Percentiles rank a stretch among this genome's conserved stretches.
Conservation (phyloP, 2,888 invertebrate genomes). For the Saturnia pavonia region DNA sequence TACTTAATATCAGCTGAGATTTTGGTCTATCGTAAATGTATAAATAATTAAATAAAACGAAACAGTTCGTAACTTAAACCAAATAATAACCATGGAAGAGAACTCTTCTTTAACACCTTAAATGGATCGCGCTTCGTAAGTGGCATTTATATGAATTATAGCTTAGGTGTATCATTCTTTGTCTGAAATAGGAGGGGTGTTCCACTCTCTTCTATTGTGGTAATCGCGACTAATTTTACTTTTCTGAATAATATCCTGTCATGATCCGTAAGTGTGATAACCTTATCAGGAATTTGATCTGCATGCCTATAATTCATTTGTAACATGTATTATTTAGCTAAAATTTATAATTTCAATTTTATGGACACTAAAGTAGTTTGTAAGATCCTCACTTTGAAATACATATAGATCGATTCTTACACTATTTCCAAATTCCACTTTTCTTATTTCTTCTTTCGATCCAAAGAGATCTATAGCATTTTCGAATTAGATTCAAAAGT, state of each 20-base stretch:
- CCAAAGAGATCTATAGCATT: too few relatives aligned
- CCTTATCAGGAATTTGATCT: neutral
- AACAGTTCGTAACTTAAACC: neutral
- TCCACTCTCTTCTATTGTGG: slow-evolving; percentile 11
- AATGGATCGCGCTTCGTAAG: slow-evolving; percentile 47
- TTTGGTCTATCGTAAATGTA: neutral
- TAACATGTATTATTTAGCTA: neutral
- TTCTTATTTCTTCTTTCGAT: too few relatives aligned
- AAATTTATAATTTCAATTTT: neutral
- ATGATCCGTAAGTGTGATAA: neutral
- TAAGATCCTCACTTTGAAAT: too few relatives aligned
- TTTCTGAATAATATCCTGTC: neutral
- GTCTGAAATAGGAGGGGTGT: slow-evolving; percentile 12
- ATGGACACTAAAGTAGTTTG: too few relatives aligned
- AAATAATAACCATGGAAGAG: neutral
- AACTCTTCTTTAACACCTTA: slow-evolving; percentile 37
- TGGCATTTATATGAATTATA: slow-evolving; percentile 51
- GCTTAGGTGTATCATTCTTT: slow-evolving; percentile 32
- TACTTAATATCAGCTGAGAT: neutral
- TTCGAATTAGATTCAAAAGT: too few relatives aligned
- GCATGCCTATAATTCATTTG: neutral
- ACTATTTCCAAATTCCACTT: too few relatives aligned
- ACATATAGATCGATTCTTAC: too few relatives aligned
- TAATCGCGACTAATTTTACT: slow-evolving; percentile 4
- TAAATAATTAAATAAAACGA: neutral